These are phyloP conservation scores for Parnassius orleans DNA, from an alignment of 2,888 invertebrate species.

Conservation along the genomic window DNA sequence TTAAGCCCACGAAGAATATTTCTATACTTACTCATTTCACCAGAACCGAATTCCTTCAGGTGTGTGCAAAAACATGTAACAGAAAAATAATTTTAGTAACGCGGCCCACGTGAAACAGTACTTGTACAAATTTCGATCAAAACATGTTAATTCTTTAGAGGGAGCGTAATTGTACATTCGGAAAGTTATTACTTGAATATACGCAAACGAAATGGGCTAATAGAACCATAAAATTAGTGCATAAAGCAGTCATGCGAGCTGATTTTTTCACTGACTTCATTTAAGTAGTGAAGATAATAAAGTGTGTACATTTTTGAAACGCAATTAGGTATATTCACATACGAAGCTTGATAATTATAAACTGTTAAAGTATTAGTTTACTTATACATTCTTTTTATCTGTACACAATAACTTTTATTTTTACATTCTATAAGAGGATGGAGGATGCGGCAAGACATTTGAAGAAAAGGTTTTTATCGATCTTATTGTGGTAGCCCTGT, in stretches of 20 bases:
- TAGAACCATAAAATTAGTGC: conserved; percentile 5
- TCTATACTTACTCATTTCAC: conserved; percentile 62
- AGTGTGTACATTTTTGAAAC: no score
- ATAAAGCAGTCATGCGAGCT: conserved; percentile 1
- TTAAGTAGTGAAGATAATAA: no score
- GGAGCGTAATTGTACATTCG: conserved; percentile 21
- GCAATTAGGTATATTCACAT: no score
- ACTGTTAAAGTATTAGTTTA: no score
- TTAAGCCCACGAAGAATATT: conserved; percentile 47
- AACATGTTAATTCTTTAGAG: conserved; percentile 53
- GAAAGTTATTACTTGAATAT: conserved; percentile 8
- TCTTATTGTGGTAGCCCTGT: no score
- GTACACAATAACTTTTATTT: no score
- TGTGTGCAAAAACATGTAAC: conserved; percentile 56
- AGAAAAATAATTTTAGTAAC: conserved; percentile 48
- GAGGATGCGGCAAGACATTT: no score
- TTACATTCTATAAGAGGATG: no score
- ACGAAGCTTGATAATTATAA: no score
- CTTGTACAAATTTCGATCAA: conserved; percentile 45
- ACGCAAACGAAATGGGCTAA: conserved; percentile 4
- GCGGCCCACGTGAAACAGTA: conserved; percentile 29
- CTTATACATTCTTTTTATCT: no score
- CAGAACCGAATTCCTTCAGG: conserved; percentile 64
- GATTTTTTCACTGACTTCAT: neutral
- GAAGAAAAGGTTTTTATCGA: no score